phyloP scores from a whole-genome alignment of 2,888 invertebrate species.

The Orchestes rusci region DNA sequence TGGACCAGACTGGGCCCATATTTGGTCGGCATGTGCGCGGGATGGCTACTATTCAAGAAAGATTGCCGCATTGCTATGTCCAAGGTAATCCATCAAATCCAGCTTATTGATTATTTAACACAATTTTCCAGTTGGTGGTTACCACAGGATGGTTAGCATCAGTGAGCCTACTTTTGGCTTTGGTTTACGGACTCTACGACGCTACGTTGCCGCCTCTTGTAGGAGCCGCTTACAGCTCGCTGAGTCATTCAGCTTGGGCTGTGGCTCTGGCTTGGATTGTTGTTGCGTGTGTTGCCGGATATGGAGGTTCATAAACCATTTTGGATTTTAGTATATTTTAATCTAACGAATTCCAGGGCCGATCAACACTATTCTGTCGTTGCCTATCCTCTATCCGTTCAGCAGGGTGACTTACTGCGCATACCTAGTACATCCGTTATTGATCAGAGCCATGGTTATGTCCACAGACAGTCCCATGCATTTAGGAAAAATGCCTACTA shows the following conservation, averaged over 20 bases:
- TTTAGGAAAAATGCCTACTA: conserved; percentile 68
- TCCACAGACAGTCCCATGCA: conserved; percentile 77
- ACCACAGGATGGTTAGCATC: conserved; percentile 65
- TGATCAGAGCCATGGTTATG: conserved; percentile 73
- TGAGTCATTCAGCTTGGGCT: conserved; percentile 81
- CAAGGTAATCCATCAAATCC: conserved; percentile 45
- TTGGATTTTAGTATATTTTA: neutral
- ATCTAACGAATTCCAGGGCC: conserved; percentile 46
- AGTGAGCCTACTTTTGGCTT: conserved; percentile 57
- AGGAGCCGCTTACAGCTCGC: conserved; percentile 71
- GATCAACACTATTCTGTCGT: conserved; percentile 64
- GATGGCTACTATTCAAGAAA: conserved; percentile 77
- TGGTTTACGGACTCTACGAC: conserved; percentile 73
- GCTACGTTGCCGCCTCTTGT: conserved; percentile 59
- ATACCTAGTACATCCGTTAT: conserved; percentile 76
- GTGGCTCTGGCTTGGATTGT: conserved; percentile 76
- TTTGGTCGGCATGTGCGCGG: conserved; percentile 75
- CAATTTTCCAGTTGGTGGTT: conserved; percentile 52
- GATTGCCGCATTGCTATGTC: conserved; percentile 70
- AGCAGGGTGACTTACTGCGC: conserved; percentile 83
- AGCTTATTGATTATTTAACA: neutral
- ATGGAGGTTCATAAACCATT: conserved; percentile 55
- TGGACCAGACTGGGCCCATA: conserved; percentile 83
- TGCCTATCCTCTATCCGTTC: conserved; percentile 74
- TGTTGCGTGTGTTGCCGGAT: conserved; percentile 75